These are phyloP conservation scores for Macroramphosus scolopax DNA, from an alignment of 2,797 vertebrate genomes.

Conservation along the genomic window DNA sequence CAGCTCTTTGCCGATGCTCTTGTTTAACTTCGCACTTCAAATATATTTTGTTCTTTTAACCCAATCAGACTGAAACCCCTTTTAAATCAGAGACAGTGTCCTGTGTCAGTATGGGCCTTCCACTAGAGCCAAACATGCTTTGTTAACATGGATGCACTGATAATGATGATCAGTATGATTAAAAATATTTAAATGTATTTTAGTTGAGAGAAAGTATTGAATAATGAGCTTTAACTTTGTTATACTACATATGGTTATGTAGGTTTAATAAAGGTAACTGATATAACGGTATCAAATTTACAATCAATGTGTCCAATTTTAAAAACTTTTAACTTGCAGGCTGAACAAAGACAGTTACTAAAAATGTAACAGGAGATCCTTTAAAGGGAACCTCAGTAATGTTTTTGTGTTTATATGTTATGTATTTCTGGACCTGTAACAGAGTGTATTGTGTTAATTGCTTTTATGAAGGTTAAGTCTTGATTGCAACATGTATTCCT, in stretches of 20 bases:
- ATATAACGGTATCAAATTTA: slow-evolving; percentile 40
- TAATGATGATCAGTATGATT: slow-evolving; percentile 42
- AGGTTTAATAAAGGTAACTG: slow-evolving; percentile 40
- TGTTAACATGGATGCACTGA: background rate
- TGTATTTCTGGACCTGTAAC: slow-evolving; percentile 44
- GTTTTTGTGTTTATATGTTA: slow-evolving; percentile 37
- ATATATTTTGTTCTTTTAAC: slow-evolving; percentile 1
- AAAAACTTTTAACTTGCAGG: slow-evolving; percentile 12
- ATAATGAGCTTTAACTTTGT: slow-evolving; percentile 59
- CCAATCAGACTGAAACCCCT: slow-evolving; percentile 26
- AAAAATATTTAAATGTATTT: slow-evolving; percentile 56
- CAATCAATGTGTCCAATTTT: slow-evolving; percentile 35
- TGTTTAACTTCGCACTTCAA: slow-evolving; percentile 16
- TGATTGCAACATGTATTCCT: slow-evolving; percentile 54
- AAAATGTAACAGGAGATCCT: slow-evolving; percentile 32
- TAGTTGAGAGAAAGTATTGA: slow-evolving; percentile 41
- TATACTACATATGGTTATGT: slow-evolving; percentile 24
- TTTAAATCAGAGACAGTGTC: slow-evolving; percentile 12
- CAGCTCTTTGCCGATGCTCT: slow-evolving; percentile 12
- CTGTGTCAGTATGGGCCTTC: slow-evolving; percentile 10
- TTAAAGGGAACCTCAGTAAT: slow-evolving; percentile 31
- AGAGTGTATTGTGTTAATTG: slow-evolving; percentile 39
- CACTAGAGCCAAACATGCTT: slow-evolving; percentile 5
- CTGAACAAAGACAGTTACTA: slow-evolving; percentile 29
- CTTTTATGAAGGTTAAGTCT: slow-evolving; percentile 47